Evolutionary conservation across 2,797 vertebrate species (phyloP), one percentile per base, ranked within the genome.

Genomic region (Platalea minor): DNA sequence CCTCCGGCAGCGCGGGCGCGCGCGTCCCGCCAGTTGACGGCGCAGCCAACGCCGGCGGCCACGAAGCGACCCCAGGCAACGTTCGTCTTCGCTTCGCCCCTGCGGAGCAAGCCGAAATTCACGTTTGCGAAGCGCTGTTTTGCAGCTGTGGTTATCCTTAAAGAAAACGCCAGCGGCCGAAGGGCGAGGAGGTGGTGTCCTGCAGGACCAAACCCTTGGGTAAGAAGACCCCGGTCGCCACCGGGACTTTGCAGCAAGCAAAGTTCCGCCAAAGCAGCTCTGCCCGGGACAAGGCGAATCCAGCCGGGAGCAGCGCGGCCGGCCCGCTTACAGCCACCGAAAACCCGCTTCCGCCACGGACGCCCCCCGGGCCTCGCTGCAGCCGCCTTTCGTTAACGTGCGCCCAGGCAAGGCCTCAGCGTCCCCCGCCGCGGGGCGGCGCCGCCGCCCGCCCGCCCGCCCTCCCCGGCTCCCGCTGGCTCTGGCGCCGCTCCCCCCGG

Each of bases 1-100:
- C 37, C 50, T 35, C 63, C 13, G 5, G 17, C 43, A 53, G 76
- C 0, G 0, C 0, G 0, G 17, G 21, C 25, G 7, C 5, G 19
- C 21, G 41, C 13, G 14, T 26, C 50, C 56, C 41, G 9, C 29
- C 23, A 10, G n/a, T 3, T 25, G 19, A n/a, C 8, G 18, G 43
- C 48, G n/a, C 45, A 46, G 35, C 35, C 51, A 21, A 1, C 1
- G 0, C 23, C 17, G 25, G 18, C 18, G 6, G 33, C 21, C 17
- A 5, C 0, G 23, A 33, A 61, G 29, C 31, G 26, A 13, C 13
- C 26, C 54, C 31, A 6, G 7, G 5, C 7, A 10, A 24, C 2
- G 9, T 5, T 20, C 25, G 10, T 8, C 28, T 33, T 51, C 5
- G 1, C 17, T 29, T 20, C 24, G 31, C 28, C 33, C 20, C 72